These are phyloP conservation scores for Cinclus cinclus DNA, from an alignment of 2,113 vertebrate species.

Conservation along the genomic window DNA sequence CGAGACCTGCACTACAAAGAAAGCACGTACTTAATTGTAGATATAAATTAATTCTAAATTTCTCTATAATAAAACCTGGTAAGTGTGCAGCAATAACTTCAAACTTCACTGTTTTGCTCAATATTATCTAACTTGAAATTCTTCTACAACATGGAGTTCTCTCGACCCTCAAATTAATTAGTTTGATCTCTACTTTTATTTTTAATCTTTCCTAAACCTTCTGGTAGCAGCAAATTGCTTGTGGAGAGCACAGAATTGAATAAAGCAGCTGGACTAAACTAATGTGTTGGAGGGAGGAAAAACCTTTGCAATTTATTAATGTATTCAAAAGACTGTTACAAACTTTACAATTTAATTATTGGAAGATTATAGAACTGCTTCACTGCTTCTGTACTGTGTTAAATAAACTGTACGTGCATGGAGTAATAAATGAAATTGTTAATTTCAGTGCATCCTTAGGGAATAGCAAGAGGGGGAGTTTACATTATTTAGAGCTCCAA, in stretches of 20 bases:
- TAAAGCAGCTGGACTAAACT: constrained; percentile 10
- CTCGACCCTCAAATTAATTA: constrained; percentile 24
- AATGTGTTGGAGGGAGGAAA: neutral
- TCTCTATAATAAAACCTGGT: neutral
- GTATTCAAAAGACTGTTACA: constrained; percentile 55
- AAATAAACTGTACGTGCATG: constrained; percentile 52
- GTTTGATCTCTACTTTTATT: constrained; percentile 17
- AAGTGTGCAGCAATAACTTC: neutral
- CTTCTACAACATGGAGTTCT: neutral
- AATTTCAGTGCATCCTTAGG: constrained; percentile 47
- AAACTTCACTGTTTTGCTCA: neutral
- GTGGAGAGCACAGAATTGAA: constrained; percentile 1
- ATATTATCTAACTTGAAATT: neutral
- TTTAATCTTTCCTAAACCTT: constrained; percentile 20
- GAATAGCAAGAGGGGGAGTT: constrained; percentile 2
- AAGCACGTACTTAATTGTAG: neutral
- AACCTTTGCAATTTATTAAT: constrained; percentile 50
- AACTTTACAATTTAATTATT: constrained; percentile 71
- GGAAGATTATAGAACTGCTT: constrained; percentile 65
- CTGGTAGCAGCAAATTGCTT: constrained; percentile 7
- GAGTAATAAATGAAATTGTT: constrained; percentile 62
- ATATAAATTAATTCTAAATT: neutral
- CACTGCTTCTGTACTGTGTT: constrained; percentile 38
- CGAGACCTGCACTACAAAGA: neutral
- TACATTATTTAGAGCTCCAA: constrained; percentile 50